Evolutionary conservation across 2,113 vertebrate species (phyloP).

Genomic region (Kryptolebias marmoratus): DNA sequence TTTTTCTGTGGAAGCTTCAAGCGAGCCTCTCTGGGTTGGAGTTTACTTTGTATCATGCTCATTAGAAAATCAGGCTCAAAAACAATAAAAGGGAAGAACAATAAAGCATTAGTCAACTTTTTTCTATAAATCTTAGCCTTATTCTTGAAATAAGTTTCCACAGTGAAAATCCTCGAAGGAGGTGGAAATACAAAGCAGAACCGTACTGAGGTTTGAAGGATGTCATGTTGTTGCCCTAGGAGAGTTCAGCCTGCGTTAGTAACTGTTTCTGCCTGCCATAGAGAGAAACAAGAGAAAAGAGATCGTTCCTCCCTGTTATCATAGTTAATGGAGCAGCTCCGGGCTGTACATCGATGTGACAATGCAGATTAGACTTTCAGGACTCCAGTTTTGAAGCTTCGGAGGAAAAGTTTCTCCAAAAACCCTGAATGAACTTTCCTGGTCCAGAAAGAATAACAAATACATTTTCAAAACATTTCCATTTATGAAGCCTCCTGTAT

Average conservation of each 20-base stretch:
- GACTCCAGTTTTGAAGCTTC: constrained; percentile 42
- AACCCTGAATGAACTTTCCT: constrained; percentile 56
- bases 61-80: constrained; percentile 41
- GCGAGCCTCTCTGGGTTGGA: constrained; percentile 30
- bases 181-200: constrained; percentile 41
- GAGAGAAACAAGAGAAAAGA: constrained; percentile 56
- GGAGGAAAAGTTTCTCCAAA: constrained; percentile 45
- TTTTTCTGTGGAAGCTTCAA: constrained; percentile 42
- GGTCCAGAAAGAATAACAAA: constrained; percentile 30
- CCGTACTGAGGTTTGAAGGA: constrained; percentile 46
- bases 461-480: constrained; percentile 41
- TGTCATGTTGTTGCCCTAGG: constrained; percentile 57
- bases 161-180: constrained; percentile 38
- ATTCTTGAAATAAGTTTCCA: constrained; percentile 32
- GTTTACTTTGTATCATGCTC: constrained; percentile 53
- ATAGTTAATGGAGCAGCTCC: constrained; percentile 69
- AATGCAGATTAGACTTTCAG: constrained; percentile 63
- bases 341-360: constrained; percentile 65
- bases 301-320: constrained; percentile 61
- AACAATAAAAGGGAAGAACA: constrained; percentile 15
- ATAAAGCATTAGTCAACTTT: constrained; percentile 9
- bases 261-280: constrained; percentile 49
- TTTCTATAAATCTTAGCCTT: constrained; percentile 35
- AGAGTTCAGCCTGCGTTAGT: constrained; percentile 58
- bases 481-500: constrained; percentile 31